phyloP scores from a whole-genome alignment of 1,140 invertebrate species.

The Trigoniulus corallinus region DNA sequence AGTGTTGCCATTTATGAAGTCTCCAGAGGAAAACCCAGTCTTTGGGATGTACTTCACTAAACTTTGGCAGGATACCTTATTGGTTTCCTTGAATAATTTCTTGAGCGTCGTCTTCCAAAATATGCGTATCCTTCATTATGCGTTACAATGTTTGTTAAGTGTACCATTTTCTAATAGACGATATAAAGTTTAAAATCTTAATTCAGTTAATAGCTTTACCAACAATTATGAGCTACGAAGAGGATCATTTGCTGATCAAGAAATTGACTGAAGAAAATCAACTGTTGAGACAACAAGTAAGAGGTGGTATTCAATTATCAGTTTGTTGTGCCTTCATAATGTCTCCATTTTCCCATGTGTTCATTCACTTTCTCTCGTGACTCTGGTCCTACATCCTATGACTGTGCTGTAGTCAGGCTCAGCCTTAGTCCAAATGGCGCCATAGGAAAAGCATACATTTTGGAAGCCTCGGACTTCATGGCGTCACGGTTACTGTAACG shows the following conservation, averaged over 20 bases:
- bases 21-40: constrained; percentile 71
- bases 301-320: no score
- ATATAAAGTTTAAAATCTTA: constrained; percentile 39
- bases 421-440: no score
- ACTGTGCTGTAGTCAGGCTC: no score
- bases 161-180: constrained; percentile 52
- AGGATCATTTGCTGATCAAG: constrained; percentile 59
- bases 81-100: constrained; percentile 88
- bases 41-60: constrained; percentile 80
- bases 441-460: no score
- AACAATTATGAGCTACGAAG: constrained; percentile 63
- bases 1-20: constrained; percentile 80
- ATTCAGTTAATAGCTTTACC: constrained; percentile 31
- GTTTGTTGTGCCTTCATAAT: no score
- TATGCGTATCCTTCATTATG: constrained; percentile 26
- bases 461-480: background rate
- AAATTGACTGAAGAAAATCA: constrained; percentile 70
- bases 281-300: constrained; percentile 38
- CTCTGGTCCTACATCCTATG: no score
- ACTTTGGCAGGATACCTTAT: constrained; percentile 86
- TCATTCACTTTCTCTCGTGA: no score
- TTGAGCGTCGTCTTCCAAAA: constrained; percentile 58
- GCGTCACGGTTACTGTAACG: no score
- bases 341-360: no score
- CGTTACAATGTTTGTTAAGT: background rate